Base-by-base conservation (phyloP, 2,888 invertebrate genomes). In the Plagodis dolabraria region DNA sequence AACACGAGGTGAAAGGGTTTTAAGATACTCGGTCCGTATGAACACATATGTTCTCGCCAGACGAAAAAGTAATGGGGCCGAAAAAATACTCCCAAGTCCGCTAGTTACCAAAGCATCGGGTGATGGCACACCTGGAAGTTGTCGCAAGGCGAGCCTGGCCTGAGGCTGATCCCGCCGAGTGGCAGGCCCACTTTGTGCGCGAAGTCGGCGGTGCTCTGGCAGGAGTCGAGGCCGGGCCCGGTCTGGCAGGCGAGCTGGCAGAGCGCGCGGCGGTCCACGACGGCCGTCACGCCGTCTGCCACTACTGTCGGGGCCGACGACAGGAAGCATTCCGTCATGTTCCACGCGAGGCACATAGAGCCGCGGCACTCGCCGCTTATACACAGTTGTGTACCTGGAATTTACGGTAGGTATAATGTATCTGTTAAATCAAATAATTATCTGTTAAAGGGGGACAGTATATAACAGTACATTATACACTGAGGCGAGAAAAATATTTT, bases 211-310 rank as follows among this genome's bases (percentile, higher is more conserved):
- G 98, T 98, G 80, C 98, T 97, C 64, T 96, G 94, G 79, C 98
- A 98, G 6, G 96, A 94, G 72, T 93, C 92, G 1, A 94, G 89
- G 70, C 95, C 95, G 11, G 96, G 95, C 34, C 96, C 96, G 76
- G 96, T 96, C 89, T 98, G 97, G 85, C 99, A 99, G n/a, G 99
- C 99, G 67, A 99, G 94, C 87, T 99, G 99, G 92, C 99, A 99
- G 57, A 99, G 93, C 80, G 96, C 95, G 65, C 98, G 94, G 74
- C 98, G 96, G 87, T 97, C 95, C 57, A 96, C 96, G 64, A 96
- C 96, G 7, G 90, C 87, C 2, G 84, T 84, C 46, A 89, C 90
- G 22, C 90, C 91, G 67, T 87, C 91, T 11, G 88, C 85, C 7
- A 76, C 66, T 58, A 95, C 94, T 71, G 94, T 94, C 51, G 96